Evolutionary conservation across 2,113 vertebrate genomes (phyloP).

Genomic region (Centropus bengalensis): DNA sequence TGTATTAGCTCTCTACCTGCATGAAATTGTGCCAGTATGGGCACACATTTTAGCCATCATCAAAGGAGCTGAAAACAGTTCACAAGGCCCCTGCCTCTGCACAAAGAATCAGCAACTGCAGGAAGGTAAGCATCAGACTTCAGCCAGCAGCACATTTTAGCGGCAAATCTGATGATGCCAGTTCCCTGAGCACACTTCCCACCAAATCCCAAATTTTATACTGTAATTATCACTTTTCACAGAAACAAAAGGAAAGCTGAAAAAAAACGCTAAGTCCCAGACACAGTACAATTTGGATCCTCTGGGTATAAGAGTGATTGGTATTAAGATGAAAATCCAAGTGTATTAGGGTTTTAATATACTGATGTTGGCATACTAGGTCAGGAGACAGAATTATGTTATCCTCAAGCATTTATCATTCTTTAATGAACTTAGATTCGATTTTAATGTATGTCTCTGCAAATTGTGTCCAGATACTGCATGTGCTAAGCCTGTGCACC

Average conservation of each 20-base stretch:
- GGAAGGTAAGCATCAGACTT: not conserved
- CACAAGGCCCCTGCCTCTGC: not conserved
- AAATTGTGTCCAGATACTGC: not conserved
- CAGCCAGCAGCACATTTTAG: not conserved
- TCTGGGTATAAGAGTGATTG: not conserved
- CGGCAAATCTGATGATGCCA: not conserved
- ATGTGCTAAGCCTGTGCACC: not conserved
- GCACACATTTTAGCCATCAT: rapidly evolving
- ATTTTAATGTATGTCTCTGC: not conserved
- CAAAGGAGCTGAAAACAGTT: not conserved
- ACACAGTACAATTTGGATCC: not conserved
- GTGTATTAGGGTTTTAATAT: not conserved
- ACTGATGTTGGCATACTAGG: not conserved
- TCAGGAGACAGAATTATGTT: not conserved
- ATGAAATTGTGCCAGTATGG: not conserved
- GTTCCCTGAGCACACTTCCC: not conserved
- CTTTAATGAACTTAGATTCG: not conserved
- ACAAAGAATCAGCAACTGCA: not conserved
- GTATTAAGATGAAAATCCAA: not conserved
- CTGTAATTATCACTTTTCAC: not conserved
- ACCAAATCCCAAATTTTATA: not conserved
- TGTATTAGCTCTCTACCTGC: not conserved
- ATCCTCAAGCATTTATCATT: not conserved
- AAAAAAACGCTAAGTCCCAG: not conserved
- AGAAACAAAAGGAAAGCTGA: not conserved